Conservation (phyloP, 1,140 invertebrate genomes). For the Drosophila micromelanica region DNA sequence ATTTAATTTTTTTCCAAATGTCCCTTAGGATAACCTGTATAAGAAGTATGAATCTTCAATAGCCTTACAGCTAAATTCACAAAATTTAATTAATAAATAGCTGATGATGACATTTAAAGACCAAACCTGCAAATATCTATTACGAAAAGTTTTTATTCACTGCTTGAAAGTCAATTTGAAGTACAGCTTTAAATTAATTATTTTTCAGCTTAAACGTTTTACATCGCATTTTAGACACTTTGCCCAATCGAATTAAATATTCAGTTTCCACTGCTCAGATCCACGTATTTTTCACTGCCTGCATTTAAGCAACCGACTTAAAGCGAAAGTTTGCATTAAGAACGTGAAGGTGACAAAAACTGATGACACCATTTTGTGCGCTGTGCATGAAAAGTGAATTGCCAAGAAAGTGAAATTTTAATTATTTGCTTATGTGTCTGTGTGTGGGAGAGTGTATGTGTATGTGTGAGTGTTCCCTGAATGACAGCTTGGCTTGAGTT, state of each 20-base stretch:
- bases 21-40: too few relatives aligned
- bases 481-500: conserved; percentile 60
- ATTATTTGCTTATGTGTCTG: conserved; percentile 68
- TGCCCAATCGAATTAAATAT: background rate
- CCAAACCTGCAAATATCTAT: too few relatives aligned
- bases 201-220: too few relatives aligned
- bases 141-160: too few relatives aligned
- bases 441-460: conserved; percentile 16
- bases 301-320: conserved; percentile 3
- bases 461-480: conserved; percentile 56
- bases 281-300: background rate
- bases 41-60: too few relatives aligned
- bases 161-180: too few relatives aligned
- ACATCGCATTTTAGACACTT: too few relatives aligned
- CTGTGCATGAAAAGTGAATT: conserved; percentile 73
- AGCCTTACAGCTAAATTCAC: too few relatives aligned
- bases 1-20: too few relatives aligned
- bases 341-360: conserved; percentile 45
- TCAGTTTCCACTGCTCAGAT: background rate
- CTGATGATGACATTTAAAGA: too few relatives aligned
- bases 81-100: too few relatives aligned
- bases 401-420: conserved; percentile 83
- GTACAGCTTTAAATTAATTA: too few relatives aligned
- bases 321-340: conserved; percentile 19
- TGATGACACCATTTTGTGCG: conserved; percentile 73